A percentile compares a stretch with the other conserved stretches of the same genome.
These are phyloP conservation scores for Diceros bicornis DNA, from an alignment of 2,797 vertebrate species.

Conservation along the genomic window DNA sequence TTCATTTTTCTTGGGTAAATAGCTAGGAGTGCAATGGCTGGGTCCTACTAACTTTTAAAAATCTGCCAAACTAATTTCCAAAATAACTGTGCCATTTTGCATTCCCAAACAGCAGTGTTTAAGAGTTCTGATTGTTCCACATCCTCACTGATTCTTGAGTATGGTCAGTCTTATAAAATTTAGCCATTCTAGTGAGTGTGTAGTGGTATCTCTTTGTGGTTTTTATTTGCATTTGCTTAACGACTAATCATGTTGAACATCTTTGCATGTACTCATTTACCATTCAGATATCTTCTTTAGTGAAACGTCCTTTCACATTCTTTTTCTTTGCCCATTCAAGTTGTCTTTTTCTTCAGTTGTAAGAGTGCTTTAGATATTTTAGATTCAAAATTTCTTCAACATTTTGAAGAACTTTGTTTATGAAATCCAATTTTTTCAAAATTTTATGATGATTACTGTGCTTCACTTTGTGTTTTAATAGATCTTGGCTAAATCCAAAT, in stretches of 20 bases:
- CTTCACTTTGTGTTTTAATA: neutral
- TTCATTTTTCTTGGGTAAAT: neutral
- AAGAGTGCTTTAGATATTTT: neutral
- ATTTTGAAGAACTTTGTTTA: neutral
- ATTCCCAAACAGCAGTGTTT: neutral
- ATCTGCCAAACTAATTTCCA: slow-evolving; percentile 9
- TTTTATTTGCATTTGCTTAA: neutral
- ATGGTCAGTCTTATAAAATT: neutral
- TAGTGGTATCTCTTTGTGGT: neutral
- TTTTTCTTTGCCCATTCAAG: neutral
- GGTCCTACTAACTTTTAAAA: neutral
- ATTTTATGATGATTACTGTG: neutral
- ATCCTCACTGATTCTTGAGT: neutral
- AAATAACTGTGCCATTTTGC: neutral
- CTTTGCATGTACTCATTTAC: neutral
- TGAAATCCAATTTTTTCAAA: neutral
- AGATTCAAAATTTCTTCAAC: neutral
- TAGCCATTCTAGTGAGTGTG: neutral
- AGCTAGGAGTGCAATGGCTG: neutral
- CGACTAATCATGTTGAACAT: neutral
- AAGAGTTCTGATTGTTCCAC: neutral
- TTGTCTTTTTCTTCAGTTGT: neutral
- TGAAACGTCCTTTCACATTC: neutral
- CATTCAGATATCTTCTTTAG: neutral
- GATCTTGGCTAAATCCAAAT: neutral